Evolutionary conservation across 1,140 invertebrate species (phyloP).

Genomic region (Ruditapes philippinarum): DNA sequence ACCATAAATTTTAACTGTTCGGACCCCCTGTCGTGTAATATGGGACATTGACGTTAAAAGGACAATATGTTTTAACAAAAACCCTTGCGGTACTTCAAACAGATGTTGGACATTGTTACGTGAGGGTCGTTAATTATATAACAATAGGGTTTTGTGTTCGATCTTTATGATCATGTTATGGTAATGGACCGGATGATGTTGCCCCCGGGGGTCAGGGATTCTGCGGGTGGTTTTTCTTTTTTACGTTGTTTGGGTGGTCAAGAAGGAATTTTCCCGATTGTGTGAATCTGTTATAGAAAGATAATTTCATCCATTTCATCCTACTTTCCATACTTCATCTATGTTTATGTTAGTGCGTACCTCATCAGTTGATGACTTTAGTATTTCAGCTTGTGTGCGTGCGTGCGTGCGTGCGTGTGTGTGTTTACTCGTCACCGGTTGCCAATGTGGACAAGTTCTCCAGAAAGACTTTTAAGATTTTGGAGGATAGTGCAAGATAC

Average conservation of each 20-base stretch:
- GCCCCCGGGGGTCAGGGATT: not conserved
- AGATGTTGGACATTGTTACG: constrained; percentile 12
- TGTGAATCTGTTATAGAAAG: too few relatives aligned
- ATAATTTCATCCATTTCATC: too few relatives aligned
- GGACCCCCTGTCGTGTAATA: constrained; percentile 24
- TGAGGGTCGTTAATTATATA: constrained; percentile 48
- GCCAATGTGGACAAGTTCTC: too few relatives aligned
- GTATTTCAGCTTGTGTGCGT: too few relatives aligned
- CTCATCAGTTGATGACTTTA: too few relatives aligned
- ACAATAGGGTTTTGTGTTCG: constrained; percentile 34
- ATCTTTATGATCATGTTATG: constrained; percentile 45
- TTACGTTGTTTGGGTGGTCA: constrained; percentile 15
- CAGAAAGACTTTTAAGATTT: too few relatives aligned
- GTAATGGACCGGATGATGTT: not conserved
- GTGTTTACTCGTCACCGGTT: too few relatives aligned
- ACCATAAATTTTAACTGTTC: constrained; percentile 16
- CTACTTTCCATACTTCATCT: too few relatives aligned
- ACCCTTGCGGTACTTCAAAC: constrained; percentile 44
- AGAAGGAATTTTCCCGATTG: too few relatives aligned
- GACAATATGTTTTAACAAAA: constrained; percentile 58
- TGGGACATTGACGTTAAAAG: not conserved
- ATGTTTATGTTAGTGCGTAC: too few relatives aligned
- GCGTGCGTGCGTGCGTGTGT: too few relatives aligned
- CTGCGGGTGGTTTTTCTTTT: not conserved
- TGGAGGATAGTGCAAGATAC: too few relatives aligned